Base-by-base conservation (phyloP, 2,113 vertebrate genomes). In the Crotalus tigris region DNA sequence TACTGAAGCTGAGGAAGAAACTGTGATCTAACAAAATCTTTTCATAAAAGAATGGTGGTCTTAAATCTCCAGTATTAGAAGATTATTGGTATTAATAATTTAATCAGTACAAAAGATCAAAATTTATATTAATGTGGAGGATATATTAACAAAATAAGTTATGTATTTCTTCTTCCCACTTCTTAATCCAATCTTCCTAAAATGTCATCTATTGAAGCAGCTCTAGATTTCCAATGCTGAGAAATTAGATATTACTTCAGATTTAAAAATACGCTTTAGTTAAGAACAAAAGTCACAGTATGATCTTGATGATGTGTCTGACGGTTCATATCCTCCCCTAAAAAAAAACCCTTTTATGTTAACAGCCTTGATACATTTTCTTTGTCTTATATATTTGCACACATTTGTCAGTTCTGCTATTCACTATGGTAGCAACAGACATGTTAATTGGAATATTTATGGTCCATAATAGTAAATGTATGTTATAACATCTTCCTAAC, bases 391-490 rank as follows among this genome's bases (percentile, higher is more conserved):
- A 51, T 49, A 58, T 69, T 85, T 90, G 55, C 3, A 87, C 59
- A 89, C 55, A 90, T 81, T 85, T 90, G 33, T 64, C 85, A 88
- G 86, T 85, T 58, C 88, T 29, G 49, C 64, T 54, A 64, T 87
- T 87, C 57, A 54, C 46, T 87, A 61, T 29, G 9, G 46, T 15
- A 90, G 13, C 53, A 90, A 59, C 64, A 90, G 89, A 87, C 57
- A 86, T 12, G 89, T 15, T 93, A 93, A 87, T 64, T 90, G 89
- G 90, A 93, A 87, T 93, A 49, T 90, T 90, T 93, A 93, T 90
- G 57, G 81, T 64, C 57, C 81, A 90, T 93, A 91, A 39, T 94
- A 93, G 90, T 64, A 33, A 53, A 54, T 59, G 57, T 75, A 87
- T 87, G 49, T 58, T 51, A 86, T 23, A 87, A 55, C 57, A 87